Base-by-base conservation (phyloP, 2,888 invertebrate genomes). In the Villa cingulata region DNA sequence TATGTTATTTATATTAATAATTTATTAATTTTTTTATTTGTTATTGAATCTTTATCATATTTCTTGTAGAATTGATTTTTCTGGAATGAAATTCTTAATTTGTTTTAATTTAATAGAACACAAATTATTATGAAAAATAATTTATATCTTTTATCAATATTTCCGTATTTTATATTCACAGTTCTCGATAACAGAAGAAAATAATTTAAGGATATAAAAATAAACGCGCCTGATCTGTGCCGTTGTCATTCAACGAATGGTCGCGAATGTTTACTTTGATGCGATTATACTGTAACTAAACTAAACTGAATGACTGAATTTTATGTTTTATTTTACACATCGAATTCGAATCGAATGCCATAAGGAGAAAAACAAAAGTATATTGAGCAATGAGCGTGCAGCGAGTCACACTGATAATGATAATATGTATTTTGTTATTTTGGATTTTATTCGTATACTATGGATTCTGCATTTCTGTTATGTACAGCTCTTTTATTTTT, bases 181-280 rank as follows among this genome's bases (percentile, higher is more conserved):
- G 12, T 32, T 32, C 12, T 32, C 29, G 29, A 32, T 32, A 32
- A 32, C 29, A 32, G 7, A 23, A 23, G 23, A 23, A 23, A 23
- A 23, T 23, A 23, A 6, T 23, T 23, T 6, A 7, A 23, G 23
- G 7, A 23, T 23, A 23, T 32, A 32, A 32, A 12, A 32, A n/a
- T 42, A 47, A 43, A 27, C 68, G 68, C 69, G 68, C 65, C 70
- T 69, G 65, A 65, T 65, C 66, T 63, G 64, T 66, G 63, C 69
- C 66, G 70, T 64, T 66, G 69, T 64, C 65, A 63, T 66, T 63
- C 63, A 67, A 65, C 68, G 69, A 69, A 69, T 69, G 69, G 46
- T 34, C 29, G 10, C n/a, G 12, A 36, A 64, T 64, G 63, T 63
- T 65, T 64, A 62, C 64, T 65, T 61, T 63, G 63, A 65, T 63